Percentiles rank a stretch among this genome's conserved stretches.
These are phyloP conservation scores for Platorchestia sp. DNA, from an alignment of 1,140 invertebrate genomes.

Conservation along the genomic window DNA sequence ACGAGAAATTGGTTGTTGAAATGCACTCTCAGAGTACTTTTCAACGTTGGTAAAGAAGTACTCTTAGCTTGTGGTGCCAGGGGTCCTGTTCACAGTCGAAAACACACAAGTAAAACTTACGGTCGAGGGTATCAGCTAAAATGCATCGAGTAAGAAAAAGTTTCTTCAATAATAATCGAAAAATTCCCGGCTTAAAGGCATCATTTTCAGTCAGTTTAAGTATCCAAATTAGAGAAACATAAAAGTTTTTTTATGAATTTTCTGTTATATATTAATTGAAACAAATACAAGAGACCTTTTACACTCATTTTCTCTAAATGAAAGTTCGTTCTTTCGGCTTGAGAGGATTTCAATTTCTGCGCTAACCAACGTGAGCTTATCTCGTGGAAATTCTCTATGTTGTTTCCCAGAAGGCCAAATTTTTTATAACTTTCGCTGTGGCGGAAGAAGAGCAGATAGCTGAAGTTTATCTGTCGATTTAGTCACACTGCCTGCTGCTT, in stretches of 20 bases:
- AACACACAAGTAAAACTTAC: not conserved
- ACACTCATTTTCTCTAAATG: not conserved
- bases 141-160: not conserved
- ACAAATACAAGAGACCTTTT: too few relatives aligned
- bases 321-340: not conserved
- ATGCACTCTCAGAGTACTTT: slow-evolving; percentile 12
- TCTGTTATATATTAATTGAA: not conserved
- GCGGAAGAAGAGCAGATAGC: too few relatives aligned
- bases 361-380: not conserved
- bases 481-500: too few relatives aligned
- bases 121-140: not conserved
- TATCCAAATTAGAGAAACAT: not conserved
- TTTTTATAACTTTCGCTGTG: too few relatives aligned
- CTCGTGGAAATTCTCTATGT: not conserved
- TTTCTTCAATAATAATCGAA: slow-evolving; percentile 44
- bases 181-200: not conserved
- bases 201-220: not conserved
- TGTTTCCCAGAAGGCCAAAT: too few relatives aligned
- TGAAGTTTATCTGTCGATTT: too few relatives aligned
- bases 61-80: not conserved
- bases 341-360: not conserved
- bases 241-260: not conserved
- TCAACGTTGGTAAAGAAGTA: not conserved
- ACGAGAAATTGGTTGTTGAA: not conserved
- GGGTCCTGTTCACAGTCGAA: slow-evolving; percentile 26